Evolutionary conservation across 2,113 vertebrate species (phyloP).

Genomic region (Tringa solitaria): DNA sequence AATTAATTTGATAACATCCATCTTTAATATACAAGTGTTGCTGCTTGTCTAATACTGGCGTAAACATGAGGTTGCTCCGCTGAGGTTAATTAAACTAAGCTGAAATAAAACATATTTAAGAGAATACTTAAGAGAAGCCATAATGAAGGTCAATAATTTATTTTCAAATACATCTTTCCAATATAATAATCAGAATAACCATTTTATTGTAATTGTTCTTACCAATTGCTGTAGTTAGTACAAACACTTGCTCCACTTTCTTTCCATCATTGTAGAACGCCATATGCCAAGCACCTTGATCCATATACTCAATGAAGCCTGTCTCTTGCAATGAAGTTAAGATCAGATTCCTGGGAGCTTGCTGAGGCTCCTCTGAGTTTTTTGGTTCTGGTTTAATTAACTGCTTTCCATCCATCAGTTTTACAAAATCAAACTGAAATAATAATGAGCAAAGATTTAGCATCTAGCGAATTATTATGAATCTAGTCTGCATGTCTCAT

Average conservation of each 20-base stretch:
- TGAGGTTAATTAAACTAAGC: not conserved
- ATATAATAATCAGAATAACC: not conserved
- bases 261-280: slow-evolving; percentile 97
- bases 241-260: slow-evolving; percentile 90
- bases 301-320: slow-evolving; percentile 97
- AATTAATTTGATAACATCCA: not conserved
- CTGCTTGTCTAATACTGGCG: not conserved
- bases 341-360: slow-evolving; percentile 86
- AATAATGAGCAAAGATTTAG: slow-evolving; percentile 50
- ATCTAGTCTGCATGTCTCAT: not conserved
- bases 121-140: not conserved
- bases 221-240: slow-evolving; percentile 93
- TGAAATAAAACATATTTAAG: not conserved
- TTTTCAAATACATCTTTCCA: not conserved
- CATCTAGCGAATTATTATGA: not conserved
- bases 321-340: slow-evolving; percentile 91
- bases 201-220: slow-evolving; percentile 45
- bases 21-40: not conserved
- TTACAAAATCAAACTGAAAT: slow-evolving; percentile 96
- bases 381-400: slow-evolving; percentile 86
- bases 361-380: slow-evolving; percentile 79
- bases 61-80: not conserved
- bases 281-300: slow-evolving; percentile 94
- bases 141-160: not conserved
- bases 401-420: slow-evolving; percentile 94